Base-by-base conservation (phyloP, 2,888 invertebrate genomes). In the Thera britannica region DNA sequence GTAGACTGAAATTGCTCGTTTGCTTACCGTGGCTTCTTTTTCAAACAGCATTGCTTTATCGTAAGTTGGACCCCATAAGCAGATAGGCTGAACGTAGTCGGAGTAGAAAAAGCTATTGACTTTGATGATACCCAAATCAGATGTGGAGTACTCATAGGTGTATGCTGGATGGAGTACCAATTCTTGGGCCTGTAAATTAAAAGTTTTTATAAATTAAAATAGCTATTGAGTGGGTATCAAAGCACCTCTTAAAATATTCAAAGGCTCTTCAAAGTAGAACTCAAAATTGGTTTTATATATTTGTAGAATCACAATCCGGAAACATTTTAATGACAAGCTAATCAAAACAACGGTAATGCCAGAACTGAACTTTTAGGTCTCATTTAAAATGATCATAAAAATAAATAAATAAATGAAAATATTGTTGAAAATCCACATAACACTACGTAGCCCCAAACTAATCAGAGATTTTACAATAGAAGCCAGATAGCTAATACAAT, bases 51-150 rank as follows among this genome's bases (percentile, higher is more conserved):
- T 77, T 5, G 74, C 78, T 77, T 92, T 93, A 44, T 92, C 85
- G 73, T 90, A 92, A 7, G 85, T 83, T 1, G 93, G 93, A 2
- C 92, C 92, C 92, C 90, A 93, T 48, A 93, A 62, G 69, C 93
- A 93, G 68, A 93, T 88, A 4, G 93, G 93, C 68, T 92, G 91
- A 0, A 93, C 89, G 61, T 85, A 92, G 64, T 89, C 87, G 0
- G 89, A 90, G 70, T 82, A 93, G 23, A 48, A 65, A 7, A 92
- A 78, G n/a, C 72, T 78, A 55, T 80, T 79, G 11, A 92, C 86
- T 78, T 83, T 88, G 36, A 93, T 82, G n/a, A 93, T 83, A 48
- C 91, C 92, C 44, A 93, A 68, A 73, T 93, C 93, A n/a, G 90
- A 83, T 1, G 90, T 90, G 1, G 93, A 81, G 2, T 78, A 67